Evolutionary conservation across 2,797 vertebrate genomes (phyloP), one percentile per base, ranked within the genome.

Genomic region (Cossypha niveicapilla): DNA sequence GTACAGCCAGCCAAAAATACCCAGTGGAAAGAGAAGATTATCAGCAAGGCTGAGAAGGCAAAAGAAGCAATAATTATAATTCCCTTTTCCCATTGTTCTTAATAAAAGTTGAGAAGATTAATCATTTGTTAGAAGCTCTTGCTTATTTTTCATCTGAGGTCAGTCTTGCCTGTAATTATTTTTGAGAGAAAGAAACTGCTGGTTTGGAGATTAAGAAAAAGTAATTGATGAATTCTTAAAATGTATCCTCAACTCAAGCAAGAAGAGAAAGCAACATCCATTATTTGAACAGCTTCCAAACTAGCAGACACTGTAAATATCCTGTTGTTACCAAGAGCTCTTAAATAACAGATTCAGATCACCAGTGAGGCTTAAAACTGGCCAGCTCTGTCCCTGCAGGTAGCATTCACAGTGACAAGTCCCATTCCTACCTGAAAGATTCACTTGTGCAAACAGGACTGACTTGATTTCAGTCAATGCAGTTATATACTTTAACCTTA

Each of bases 111-210:
- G 82, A 93, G 58, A 80, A 83, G 66, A 92, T 63, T 62, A 72
- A 86, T 91, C 3, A 54, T 85, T 86, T 76, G 27, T 54, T 75
- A 86, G 44, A 75, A 32, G 22, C 27, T 88, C 39, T 39, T 68
- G 62, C 44, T 74, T 94, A 72, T 76, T 94, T 83, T 91, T 95
- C 90, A 93, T 78, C 66, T 2, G n/a, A 84, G 53, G 65, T 73
- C 73, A 90, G 73, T 79, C 91, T 95, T 88, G 85, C 45, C 44
- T 93, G 58, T 94, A 91, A 91, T 93, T 90, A 90, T 81, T 95
- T 96, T 73, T 48, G 24, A 88, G 80, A 87, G 35, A 92, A 93
- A 93, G 60, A 54, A 68, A 88, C 44, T 81, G 63, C 81, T 84
- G 45, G 68, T 86, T 60, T 84, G 75, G 74, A 90, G 81, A 86